Base-by-base conservation (phyloP, 35 echinoderm and acorn worm species). In the Apostichopus japonicus region DNA sequence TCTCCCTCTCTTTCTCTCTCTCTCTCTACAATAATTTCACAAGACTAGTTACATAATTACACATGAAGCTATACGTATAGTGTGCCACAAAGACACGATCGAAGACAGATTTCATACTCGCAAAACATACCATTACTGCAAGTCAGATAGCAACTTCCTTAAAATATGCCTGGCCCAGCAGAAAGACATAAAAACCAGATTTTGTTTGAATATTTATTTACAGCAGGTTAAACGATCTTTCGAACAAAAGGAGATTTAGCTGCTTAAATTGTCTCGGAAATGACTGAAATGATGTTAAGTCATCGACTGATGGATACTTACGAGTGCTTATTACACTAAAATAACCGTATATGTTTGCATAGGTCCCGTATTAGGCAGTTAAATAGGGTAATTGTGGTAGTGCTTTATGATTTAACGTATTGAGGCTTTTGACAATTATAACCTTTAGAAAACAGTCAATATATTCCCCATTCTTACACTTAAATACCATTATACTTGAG, bases 391-490 rank as follows among this genome's bases (percentile, higher is more conserved):
- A 84, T 57, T 57, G 54, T 55, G 81, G 53, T 57, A 84, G 56
- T 13, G 54, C 54, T 84, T 84, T 84, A 84, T 84, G 81, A 84
- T 84, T 57, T 84, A 84, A 58, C 25, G 25, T 51, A 80, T 84
- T 57, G 23, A 21, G 71, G 2, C 71, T 75, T 75, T 10, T 13
- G 8, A 61, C 57, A 19, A 75, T 1, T 75, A 75, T 75, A 67
- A 11, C 5, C 63, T 19, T 5, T 67, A 67, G 63, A 75, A 23
- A 75, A 21, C 71, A n/a, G 71, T 75, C 16, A 75, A n/a, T 75
- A n/a, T 75, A 23, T 61, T 61, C 1, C 13, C 0, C 0, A 61
- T 61, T 61, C 33, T 61, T 61, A 61, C 13, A 61, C 57, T 61
- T 61, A 61, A 61, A 61, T 10, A 13, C 7, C 57, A 61, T 61